phyloP scores from a whole-genome alignment of 1,140 invertebrate genomes.

The Nomia melanderi region DNA sequence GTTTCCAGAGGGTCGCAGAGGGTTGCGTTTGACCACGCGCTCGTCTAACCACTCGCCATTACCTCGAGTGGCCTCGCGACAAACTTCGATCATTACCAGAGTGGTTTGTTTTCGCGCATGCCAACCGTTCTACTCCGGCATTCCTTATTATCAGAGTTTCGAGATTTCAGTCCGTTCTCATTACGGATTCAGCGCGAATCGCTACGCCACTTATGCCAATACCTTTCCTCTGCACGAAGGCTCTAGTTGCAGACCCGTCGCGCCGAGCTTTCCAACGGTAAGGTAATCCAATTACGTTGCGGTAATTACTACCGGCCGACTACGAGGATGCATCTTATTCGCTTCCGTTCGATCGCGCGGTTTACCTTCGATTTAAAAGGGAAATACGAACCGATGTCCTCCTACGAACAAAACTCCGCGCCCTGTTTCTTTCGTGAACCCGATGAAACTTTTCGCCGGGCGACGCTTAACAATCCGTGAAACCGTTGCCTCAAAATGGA shows the following conservation, averaged over 20 bases:
- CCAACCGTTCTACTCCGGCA: neutral
- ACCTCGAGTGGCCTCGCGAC: slow-evolving; percentile 31
- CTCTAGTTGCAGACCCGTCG: neutral
- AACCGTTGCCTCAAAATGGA: too few species aligned
- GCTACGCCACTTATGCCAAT: slow-evolving; percentile 12
- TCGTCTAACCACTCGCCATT: slow-evolving; percentile 37
- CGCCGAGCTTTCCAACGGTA: neutral
- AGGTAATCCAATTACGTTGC: slow-evolving; percentile 23
- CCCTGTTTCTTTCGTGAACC: too few species aligned
- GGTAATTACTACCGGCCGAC: neutral
- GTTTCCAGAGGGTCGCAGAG: neutral
- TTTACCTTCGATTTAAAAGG: neutral
- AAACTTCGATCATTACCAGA: slow-evolving; percentile 39
- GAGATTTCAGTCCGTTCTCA: slow-evolving; percentile 24
- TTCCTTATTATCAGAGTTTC: slow-evolving; percentile 35
- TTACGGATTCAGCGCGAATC: slow-evolving; percentile 14
- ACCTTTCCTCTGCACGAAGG: neutral
- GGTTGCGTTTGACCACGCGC: slow-evolving; percentile 40
- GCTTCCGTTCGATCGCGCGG: neutral
- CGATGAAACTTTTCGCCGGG: too few species aligned
- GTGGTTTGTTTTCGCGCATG: slow-evolving; percentile 24
- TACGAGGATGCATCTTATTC: neutral
- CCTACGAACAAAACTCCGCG: too few species aligned
- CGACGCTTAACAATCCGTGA: too few species aligned
- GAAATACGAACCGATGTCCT: neutral